Percentiles rank a stretch among this genome's conserved stretches.
phyloP scores from a whole-genome alignment of 2,797 vertebrate genomes.

The Pseudocheirus occidentalis region DNA sequence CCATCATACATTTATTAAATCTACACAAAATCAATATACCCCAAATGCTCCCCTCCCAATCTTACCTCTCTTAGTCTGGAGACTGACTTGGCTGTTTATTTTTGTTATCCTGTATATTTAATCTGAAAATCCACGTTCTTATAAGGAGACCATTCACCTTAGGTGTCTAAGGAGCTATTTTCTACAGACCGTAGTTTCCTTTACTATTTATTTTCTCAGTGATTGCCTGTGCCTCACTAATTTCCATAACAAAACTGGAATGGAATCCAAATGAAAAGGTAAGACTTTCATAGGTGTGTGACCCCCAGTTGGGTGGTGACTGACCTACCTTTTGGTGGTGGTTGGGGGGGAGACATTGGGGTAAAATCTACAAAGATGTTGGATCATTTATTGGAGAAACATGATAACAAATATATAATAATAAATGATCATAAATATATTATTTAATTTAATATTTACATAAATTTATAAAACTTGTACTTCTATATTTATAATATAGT shows the following conservation, averaged over 20 bases:
- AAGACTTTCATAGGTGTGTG: slow-evolving; percentile 65
- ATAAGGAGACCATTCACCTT: not conserved
- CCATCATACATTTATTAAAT: not conserved
- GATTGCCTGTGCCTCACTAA: slow-evolving; percentile 87
- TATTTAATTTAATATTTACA: no score
- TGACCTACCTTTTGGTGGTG: not conserved
- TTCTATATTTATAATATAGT: no score
- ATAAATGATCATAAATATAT: no score
- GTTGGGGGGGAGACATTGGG: not conserved
- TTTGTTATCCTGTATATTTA: not conserved
- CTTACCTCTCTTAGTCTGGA: not conserved
- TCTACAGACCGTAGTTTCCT: slow-evolving; percentile 73
- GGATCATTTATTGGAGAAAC: not conserved
- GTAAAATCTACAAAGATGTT: not conserved
- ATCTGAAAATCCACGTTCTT: not conserved
- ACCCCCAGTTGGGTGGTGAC: not conserved
- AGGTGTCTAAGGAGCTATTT: not conserved
- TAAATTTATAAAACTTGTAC: no score
- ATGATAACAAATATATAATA: not conserved
- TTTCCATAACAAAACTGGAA: slow-evolving; percentile 85
- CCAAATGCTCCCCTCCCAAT: not conserved
- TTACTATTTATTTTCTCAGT: slow-evolving; percentile 84
- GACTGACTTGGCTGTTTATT: not conserved
- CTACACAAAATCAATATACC: not conserved
- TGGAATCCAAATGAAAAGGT: slow-evolving; percentile 89